Conservation (phyloP, 2,113 vertebrate species). For the Carollia perspicillata region DNA sequence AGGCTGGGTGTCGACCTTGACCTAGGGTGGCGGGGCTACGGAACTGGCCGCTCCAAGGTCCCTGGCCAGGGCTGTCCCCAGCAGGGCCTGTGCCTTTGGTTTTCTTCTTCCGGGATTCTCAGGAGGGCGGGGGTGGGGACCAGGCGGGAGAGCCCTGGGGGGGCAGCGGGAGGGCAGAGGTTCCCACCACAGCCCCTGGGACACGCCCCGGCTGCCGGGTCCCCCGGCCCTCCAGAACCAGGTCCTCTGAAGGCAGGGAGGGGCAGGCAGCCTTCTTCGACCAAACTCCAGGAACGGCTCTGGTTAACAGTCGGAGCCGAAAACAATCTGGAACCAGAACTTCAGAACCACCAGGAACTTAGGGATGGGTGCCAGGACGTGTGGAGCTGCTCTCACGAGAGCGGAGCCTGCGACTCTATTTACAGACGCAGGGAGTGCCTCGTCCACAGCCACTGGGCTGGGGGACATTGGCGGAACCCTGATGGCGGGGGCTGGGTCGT, state of each 20-base stretch:
- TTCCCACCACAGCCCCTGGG: not conserved
- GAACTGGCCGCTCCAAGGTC: not conserved
- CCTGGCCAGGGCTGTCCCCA: not conserved
- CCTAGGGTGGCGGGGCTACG: not conserved
- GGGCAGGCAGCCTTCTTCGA: not conserved
- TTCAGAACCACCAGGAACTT: not conserved
- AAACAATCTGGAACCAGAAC: not conserved
- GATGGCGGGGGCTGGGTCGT: rapidly evolving
- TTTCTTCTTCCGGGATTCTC: not conserved
- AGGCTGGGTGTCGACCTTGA: not conserved
- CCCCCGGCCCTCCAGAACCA: not conserved
- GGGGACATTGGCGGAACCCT: rapidly evolving
- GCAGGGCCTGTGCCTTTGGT: too few species aligned
- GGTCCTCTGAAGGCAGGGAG: not conserved
- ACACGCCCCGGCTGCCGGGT: not conserved
- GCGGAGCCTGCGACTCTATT: not conserved
- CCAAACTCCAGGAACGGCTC: not conserved
- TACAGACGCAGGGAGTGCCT: rapidly evolving
- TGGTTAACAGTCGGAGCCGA: not conserved
- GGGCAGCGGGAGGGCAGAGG: not conserved
- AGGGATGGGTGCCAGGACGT: rapidly evolving
- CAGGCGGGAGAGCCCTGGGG: not conserved
- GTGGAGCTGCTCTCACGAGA: rapidly evolving
- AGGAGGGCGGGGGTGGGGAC: not conserved
- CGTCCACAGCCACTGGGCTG: rapidly evolving